Percentiles rank a stretch among this genome's conserved stretches.
Evolutionary conservation across 2,888 invertebrate species (phyloP).

Genomic region (Drosophila borborema): DNA sequence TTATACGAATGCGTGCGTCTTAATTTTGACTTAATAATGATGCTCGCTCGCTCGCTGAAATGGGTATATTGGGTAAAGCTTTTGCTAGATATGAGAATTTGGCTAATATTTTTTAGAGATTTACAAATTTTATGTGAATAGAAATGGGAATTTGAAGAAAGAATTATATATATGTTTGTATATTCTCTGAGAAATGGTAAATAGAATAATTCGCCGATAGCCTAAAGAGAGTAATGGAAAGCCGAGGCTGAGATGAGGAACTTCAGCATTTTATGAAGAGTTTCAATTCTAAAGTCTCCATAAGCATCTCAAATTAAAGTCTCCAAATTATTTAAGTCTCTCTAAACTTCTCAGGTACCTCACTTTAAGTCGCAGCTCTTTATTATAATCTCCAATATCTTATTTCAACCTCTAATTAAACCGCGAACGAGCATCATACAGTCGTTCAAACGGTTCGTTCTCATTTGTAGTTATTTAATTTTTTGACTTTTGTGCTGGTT

Average conservation of each 20-base stretch:
- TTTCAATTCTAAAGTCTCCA: too few species aligned
- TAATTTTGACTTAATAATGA: constrained; percentile 5
- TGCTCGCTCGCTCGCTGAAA: background rate
- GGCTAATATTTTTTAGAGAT: background rate
- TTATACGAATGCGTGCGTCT: constrained; percentile 37
- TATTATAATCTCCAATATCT: too few species aligned
- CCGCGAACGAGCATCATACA: background rate
- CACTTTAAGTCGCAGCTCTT: background rate
- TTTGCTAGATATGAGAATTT: background rate
- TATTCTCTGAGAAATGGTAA: too few species aligned
- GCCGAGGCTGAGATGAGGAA: too few species aligned
- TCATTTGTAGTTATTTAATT: constrained; percentile 17
- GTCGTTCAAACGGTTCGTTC: background rate
- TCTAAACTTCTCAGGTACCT: background rate
- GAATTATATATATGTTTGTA: too few species aligned
- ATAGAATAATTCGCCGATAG: too few species aligned
- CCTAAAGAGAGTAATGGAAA: too few species aligned
- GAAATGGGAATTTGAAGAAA: too few species aligned
- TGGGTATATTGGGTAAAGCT: background rate
- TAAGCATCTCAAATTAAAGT: background rate
- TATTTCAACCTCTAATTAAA: too few species aligned
- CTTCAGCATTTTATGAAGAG: too few species aligned
- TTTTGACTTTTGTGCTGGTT: constrained; percentile 44
- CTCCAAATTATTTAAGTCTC: background rate
- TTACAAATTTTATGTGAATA: background rate